phyloP scores from a whole-genome alignment of 2,888 invertebrate genomes.

The Phorcus lineatus region DNA sequence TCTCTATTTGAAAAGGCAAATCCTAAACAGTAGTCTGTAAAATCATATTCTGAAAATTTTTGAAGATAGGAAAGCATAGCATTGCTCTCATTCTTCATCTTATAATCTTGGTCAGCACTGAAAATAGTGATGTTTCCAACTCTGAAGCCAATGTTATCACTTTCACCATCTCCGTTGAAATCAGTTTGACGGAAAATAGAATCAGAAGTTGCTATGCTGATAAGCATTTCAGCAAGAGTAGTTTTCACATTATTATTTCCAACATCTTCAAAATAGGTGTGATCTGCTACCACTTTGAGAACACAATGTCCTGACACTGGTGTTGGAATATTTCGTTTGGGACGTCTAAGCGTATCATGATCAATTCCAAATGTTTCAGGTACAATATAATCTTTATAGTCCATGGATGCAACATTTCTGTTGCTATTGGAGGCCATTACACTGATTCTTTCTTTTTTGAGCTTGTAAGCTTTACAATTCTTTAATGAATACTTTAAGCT shows the following conservation, averaged over 20 bases:
- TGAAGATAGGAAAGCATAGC: conserved; percentile 48
- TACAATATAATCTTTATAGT: not conserved
- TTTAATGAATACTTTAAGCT: not conserved
- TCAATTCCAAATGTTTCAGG: not conserved
- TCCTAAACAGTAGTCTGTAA: conserved; percentile 52
- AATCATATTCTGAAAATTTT: conserved; percentile 55
- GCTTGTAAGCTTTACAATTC: not conserved
- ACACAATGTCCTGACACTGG: conserved; percentile 43
- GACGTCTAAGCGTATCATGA: too few relatives aligned
- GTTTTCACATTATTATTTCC: conserved; percentile 42
- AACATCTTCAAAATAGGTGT: conserved; percentile 56
- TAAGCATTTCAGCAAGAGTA: conserved; percentile 60
- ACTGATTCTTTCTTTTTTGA: not conserved
- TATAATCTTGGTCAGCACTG: conserved; percentile 36
- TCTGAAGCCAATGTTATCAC: conserved; percentile 67
- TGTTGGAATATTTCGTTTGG: not conserved
- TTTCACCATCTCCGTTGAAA: conserved; percentile 65
- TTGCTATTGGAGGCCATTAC: not conserved
- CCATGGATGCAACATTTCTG: not conserved
- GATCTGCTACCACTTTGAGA: conserved; percentile 65
- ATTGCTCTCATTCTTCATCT: conserved; percentile 36
- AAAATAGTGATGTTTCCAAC: conserved; percentile 55
- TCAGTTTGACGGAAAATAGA: conserved; percentile 66
- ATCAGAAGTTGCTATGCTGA: conserved; percentile 61
- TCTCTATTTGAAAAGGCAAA: conserved; percentile 58